Percentiles rank a stretch among this genome's conserved stretches.
Conservation (phyloP, 2,797 vertebrate species). For the Apogon hyalosoma region DNA sequence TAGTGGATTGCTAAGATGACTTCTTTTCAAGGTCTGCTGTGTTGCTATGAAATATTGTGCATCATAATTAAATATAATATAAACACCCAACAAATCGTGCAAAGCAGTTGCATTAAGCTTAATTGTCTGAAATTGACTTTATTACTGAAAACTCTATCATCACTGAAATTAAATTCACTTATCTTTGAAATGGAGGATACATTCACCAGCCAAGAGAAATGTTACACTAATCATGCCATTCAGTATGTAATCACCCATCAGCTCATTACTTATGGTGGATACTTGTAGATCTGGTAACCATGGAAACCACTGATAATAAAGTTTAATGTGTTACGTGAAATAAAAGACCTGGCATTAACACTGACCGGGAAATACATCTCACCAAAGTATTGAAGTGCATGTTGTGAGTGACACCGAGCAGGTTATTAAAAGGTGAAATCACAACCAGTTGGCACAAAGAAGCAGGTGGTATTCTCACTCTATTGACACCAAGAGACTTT, state of each 20-base stretch:
- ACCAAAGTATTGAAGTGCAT: conserved; percentile 5
- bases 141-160: conserved; percentile 41
- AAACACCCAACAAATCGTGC: conserved; percentile 49
- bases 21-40: conserved; percentile 18
- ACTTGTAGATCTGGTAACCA: conserved; percentile 34
- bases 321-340: neutral
- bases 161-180: conserved; percentile 55
- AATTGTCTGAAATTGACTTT: conserved; percentile 46
- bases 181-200: conserved; percentile 43
- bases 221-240: conserved; percentile 29
- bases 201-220: conserved; percentile 20
- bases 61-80: conserved; percentile 47
- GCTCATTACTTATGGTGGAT: conserved; percentile 34
- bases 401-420: conserved; percentile 39
- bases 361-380: conserved; percentile 42
- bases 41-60: conserved; percentile 41
- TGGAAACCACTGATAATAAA: neutral
- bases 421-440: conserved; percentile 47
- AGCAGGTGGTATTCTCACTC: conserved; percentile 41
- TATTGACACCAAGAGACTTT: conserved; percentile 36
- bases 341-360: conserved; percentile 44
- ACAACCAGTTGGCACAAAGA: conserved; percentile 29
- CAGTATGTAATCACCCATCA: conserved; percentile 17
- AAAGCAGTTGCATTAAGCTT: conserved; percentile 41
- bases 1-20: conserved; percentile 17